Evolutionary conservation across 1,140 invertebrate genomes (phyloP).

Genomic region (Riptortus pedestris): DNA sequence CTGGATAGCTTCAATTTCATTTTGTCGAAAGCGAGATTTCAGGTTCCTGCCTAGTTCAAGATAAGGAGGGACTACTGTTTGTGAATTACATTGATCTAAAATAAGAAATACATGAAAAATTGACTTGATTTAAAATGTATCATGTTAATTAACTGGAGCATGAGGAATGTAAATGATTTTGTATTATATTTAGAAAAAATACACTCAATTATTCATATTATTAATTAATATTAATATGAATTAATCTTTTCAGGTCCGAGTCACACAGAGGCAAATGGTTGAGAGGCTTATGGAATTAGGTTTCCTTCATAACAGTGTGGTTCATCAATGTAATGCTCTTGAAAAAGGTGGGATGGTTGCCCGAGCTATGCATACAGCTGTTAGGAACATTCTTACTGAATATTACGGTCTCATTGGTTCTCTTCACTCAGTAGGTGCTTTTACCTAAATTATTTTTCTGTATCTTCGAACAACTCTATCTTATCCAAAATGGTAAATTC

Average conservation of each 20-base stretch:
- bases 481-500: slow-evolving; percentile 14
- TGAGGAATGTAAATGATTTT: too few species aligned
- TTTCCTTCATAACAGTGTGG: slow-evolving; percentile 71
- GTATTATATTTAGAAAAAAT: too few species aligned
- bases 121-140: too few species aligned
- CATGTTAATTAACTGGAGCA: too few species aligned
- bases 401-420: slow-evolving; percentile 80
- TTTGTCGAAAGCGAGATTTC: too few species aligned
- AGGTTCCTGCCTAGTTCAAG: too few species aligned
- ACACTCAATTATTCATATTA: too few species aligned
- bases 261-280: slow-evolving; percentile 25
- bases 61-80: too few species aligned
- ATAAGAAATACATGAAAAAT: too few species aligned
- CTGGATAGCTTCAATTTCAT: too few species aligned
- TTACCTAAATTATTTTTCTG: neutral
- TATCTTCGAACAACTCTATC: slow-evolving; percentile 14
- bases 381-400: slow-evolving; percentile 72
- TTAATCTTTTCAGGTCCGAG: slow-evolving; percentile 26
- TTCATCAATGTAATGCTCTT: slow-evolving; percentile 54
- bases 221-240: too few species aligned
- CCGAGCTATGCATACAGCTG: slow-evolving; percentile 75
- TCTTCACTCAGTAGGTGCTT: slow-evolving; percentile 46
- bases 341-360: slow-evolving; percentile 64
- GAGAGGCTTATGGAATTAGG: slow-evolving; percentile 69
- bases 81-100: too few species aligned